Evolutionary conservation across 2,888 invertebrate genomes (phyloP).

Genomic region (Falcaria lacertinaria): DNA sequence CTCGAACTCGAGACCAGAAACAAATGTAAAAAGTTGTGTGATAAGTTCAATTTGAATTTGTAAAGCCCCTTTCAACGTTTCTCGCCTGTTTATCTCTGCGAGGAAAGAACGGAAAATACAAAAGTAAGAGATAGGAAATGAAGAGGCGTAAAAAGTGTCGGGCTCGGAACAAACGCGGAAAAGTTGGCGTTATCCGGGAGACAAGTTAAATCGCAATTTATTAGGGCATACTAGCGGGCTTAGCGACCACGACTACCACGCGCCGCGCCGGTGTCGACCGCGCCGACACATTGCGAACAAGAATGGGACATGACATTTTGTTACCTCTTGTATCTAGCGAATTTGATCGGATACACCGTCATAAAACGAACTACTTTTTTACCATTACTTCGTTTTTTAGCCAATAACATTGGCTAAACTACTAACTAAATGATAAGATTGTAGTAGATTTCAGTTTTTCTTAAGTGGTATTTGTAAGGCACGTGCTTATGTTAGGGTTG

Average conservation of each 20-base stretch:
- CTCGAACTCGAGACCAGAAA: constrained; percentile 77
- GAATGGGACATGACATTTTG: not conserved
- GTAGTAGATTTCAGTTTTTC: constrained; percentile 19
- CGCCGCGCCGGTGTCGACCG: constrained; percentile 27
- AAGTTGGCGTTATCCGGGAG: constrained; percentile 79
- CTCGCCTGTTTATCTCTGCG: constrained; percentile 78
- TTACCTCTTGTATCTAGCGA: not conserved
- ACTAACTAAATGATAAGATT: too few relatives aligned
- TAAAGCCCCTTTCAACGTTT: constrained; percentile 80
- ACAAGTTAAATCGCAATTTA: constrained; percentile 80
- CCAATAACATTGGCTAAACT: too few relatives aligned
- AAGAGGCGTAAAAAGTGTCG: constrained; percentile 80
- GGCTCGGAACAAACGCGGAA: constrained; percentile 76
- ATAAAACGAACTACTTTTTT: too few relatives aligned
- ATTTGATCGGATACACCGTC: too few relatives aligned
- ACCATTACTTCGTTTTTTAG: too few relatives aligned
- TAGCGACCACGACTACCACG: constrained; percentile 37
- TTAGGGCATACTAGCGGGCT: constrained; percentile 74
- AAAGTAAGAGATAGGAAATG: constrained; percentile 80
- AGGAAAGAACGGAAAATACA: constrained; percentile 77
- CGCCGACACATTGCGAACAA: constrained; percentile 8
- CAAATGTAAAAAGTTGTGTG: constrained; percentile 81
- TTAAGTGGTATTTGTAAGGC: constrained; percentile 34
- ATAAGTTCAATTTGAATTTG: constrained; percentile 81
- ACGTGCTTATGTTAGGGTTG: constrained; percentile 65